Base-by-base conservation (phyloP, 2,797 vertebrate genomes). In the Gymnothorax reevesii region DNA sequence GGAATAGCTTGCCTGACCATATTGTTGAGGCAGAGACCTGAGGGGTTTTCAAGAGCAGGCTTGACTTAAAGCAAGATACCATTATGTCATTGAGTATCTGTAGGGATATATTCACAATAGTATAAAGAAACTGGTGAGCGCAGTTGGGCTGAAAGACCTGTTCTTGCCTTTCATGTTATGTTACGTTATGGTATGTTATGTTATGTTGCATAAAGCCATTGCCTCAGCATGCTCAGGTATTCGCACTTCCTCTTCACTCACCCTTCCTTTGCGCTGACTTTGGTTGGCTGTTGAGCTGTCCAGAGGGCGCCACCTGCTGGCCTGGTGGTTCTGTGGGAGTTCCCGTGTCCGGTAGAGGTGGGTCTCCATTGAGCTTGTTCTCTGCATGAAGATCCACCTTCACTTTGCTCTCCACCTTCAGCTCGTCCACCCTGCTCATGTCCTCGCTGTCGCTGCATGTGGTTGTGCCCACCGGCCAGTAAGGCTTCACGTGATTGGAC, bases 351-450 rank as follows among this genome's bases (percentile, higher is more conserved):
- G 89, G 77, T 22, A 83, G 91, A 55, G 94, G 94, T 0, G 57
- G 82, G 33, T 96, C 94, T 0, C 88, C 89, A 66, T 92, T 92
- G 86, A 90, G 86, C 84, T 95, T 96, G 90, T 92, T 94, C 86
- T 96, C 95, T 84, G 89, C 94, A 90, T 97, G 97, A 85, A 97
- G 93, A 88, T 97, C 96, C 87, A 97, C 96, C 0, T 94, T 96
- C 89, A 97, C 95, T 91, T 94, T 97, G 83, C 96, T 97, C 92
- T 97, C 96, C 57, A 97, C 96, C 85, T 92, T 94, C 86, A 97
- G 94, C 57, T 90, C 93, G 33, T 94, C 95, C 49, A 89, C 90
- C 33, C 91, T 89, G 0, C 90, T 2, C 0, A 87, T 87, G 55
- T 95, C 96, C 90, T 97, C 96, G 0, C 94, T 91, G 84, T 97